A percentile compares a stretch with the other conserved stretches of the same genome.
Conservation (phyloP, 2,888 invertebrate genomes). For the Aproaerema taeniolella region DNA sequence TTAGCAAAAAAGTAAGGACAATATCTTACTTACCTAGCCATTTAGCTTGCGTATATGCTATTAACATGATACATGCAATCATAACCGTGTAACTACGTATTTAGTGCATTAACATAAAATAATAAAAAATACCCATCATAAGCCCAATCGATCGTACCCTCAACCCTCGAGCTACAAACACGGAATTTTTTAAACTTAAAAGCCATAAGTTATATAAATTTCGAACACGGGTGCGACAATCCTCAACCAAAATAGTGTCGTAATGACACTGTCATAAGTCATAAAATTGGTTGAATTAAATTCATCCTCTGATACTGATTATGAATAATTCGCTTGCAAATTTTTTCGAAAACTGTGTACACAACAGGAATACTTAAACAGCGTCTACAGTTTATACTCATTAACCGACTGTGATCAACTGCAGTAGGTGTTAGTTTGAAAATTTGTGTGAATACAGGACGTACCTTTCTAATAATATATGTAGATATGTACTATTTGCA, state of each 20-base stretch:
- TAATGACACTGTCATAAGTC: slow-evolving; percentile 52
- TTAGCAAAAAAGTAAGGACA: slow-evolving; percentile 7
- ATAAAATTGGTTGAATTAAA: slow-evolving; percentile 50
- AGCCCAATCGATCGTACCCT: slow-evolving; percentile 54
- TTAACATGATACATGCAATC: slow-evolving; percentile 30
- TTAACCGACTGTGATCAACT: slow-evolving; percentile 35
- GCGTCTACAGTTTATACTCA: slow-evolving; percentile 39
- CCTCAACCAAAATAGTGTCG: slow-evolving; percentile 50
- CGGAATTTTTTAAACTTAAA: slow-evolving; percentile 47
- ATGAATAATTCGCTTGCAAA: slow-evolving; percentile 65
- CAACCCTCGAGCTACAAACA: slow-evolving; percentile 61
- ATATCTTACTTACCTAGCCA: slow-evolving; percentile 10
- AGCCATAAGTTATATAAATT: slow-evolving; percentile 53
- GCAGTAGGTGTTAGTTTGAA: slow-evolving; percentile 34
- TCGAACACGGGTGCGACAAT: slow-evolving; percentile 51
- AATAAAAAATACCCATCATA: slow-evolving; percentile 65
- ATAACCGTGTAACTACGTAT: slow-evolving; percentile 45
- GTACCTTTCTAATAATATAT: too few relatives aligned
- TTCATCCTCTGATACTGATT: slow-evolving; percentile 49
- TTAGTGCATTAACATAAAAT: slow-evolving; percentile 63
- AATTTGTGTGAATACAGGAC: too few relatives aligned
- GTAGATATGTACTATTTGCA: too few relatives aligned
- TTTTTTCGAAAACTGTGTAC: slow-evolving; percentile 64
- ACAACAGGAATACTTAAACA: slow-evolving; percentile 61
- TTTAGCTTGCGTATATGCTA: slow-evolving; percentile 16